Evolutionary conservation across 2,113 vertebrate genomes (phyloP).

Genomic region (Pontoporia blainvillei): DNA sequence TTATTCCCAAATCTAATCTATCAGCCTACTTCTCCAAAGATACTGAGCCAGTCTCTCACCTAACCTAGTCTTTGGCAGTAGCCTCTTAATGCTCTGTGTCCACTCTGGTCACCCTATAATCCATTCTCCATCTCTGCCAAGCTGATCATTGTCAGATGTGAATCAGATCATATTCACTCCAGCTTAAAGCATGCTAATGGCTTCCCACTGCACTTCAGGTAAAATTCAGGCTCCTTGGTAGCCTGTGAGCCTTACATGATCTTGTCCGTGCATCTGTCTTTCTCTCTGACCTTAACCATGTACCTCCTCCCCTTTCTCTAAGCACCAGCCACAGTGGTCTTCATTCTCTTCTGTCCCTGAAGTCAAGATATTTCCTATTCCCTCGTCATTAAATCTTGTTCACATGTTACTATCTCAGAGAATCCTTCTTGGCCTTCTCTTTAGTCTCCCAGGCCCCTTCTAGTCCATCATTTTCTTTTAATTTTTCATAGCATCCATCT

Average conservation of each 20-base stretch:
- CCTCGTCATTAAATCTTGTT: not conserved
- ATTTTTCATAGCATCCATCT: not conserved
- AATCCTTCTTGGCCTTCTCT: not conserved
- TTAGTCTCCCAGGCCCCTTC: not conserved
- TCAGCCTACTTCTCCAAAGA: not conserved
- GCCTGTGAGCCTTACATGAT: not conserved
- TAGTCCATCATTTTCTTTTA: not conserved
- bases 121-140: not conserved
- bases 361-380: not conserved
- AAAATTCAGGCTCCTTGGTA: not conserved
- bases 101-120: not conserved
- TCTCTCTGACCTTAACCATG: not conserved
- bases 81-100: not conserved
- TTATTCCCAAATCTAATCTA: not conserved
- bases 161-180: not conserved
- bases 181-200: not conserved
- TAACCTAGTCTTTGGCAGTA: not conserved
- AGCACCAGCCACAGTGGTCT: not conserved
- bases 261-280: not conserved
- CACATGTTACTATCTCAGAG: not conserved
- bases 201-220: not conserved
- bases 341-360: not conserved
- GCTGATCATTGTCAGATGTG: not conserved
- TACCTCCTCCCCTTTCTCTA: not conserved
- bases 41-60: not conserved